A percentile compares a stretch with the other conserved stretches of the same genome.
These are phyloP conservation scores for Chaetophractus vellerosus DNA, from an alignment of 2,797 vertebrate genomes.

Conservation along the genomic window DNA sequence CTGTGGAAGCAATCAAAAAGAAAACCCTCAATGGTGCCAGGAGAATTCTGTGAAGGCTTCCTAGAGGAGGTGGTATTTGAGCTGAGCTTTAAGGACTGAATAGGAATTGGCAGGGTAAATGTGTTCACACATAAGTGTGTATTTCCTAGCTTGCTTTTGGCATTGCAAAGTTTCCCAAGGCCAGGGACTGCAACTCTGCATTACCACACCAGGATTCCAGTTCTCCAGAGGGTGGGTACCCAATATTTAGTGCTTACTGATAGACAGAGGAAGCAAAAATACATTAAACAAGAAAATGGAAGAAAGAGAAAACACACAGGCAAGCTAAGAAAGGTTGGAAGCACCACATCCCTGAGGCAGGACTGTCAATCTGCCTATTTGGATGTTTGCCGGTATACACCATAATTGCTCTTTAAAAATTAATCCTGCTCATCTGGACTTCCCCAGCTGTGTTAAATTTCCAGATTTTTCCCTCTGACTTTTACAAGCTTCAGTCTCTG, in stretches of 20 bases:
- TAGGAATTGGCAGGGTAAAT: not conserved
- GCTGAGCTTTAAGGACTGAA: constrained; percentile 7
- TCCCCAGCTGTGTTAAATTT: constrained; percentile 66
- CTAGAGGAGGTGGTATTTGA: not conserved
- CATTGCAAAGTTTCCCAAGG: not conserved
- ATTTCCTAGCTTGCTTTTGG: constrained; percentile 16
- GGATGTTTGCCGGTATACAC: not conserved
- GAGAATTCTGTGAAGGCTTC: constrained; percentile 28
- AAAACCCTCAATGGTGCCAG: not conserved
- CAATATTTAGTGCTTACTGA: constrained; percentile 1
- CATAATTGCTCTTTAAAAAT: not conserved
- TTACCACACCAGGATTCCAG: not conserved
- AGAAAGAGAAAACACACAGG: not conserved
- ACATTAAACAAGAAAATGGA: constrained; percentile 4
- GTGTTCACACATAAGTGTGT: not conserved
- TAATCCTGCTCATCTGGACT: constrained; percentile 59
- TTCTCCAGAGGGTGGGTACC: not conserved
- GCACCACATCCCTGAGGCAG: not conserved
- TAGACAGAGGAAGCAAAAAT: not conserved
- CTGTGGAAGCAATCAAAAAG: not conserved
- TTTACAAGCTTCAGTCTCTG: constrained; percentile 38
- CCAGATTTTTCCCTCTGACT: constrained; percentile 56
- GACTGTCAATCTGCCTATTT: constrained; percentile 40
- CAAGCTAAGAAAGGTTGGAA: not conserved
- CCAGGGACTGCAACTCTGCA: not conserved